Percentiles rank a stretch among this genome's conserved stretches.
Conservation (phyloP, 2,113 vertebrate species). For the Dasyprocta punctata region DNA sequence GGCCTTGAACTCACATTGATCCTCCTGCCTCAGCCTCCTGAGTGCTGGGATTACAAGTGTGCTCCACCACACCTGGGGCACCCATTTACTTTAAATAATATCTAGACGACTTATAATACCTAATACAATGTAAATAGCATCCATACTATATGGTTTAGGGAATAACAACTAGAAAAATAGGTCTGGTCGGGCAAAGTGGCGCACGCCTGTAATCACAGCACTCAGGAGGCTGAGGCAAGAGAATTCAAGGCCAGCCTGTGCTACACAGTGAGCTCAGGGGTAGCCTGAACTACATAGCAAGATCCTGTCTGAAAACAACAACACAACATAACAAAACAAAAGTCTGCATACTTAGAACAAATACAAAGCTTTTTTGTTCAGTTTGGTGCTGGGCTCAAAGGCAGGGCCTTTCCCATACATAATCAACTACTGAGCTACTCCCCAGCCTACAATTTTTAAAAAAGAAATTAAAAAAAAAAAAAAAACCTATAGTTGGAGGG, state of each 20-base stretch:
- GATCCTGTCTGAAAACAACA: not conserved
- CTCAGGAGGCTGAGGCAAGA: not conserved
- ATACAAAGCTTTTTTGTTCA: not conserved
- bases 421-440: not conserved
- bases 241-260: not conserved
- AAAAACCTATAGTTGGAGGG: too few relatives aligned
- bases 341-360: not conserved
- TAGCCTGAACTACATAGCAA: not conserved
- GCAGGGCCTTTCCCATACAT: not conserved
- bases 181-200: not conserved
- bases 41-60: too few relatives aligned
- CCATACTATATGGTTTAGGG: not conserved
- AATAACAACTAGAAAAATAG: not conserved
- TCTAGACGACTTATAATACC: not conserved
- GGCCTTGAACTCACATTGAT: too few relatives aligned
- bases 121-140: not conserved
- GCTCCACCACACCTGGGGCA: too few relatives aligned
- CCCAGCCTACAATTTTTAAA: not conserved
- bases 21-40: too few relatives aligned
- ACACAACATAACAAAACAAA: not conserved
- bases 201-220: not conserved
- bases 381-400: not conserved
- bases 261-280: not conserved
- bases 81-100: not conserved
- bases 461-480: not conserved